Base-by-base conservation (phyloP, 2,888 invertebrate genomes). In the Hyposoter dolosus region DNA sequence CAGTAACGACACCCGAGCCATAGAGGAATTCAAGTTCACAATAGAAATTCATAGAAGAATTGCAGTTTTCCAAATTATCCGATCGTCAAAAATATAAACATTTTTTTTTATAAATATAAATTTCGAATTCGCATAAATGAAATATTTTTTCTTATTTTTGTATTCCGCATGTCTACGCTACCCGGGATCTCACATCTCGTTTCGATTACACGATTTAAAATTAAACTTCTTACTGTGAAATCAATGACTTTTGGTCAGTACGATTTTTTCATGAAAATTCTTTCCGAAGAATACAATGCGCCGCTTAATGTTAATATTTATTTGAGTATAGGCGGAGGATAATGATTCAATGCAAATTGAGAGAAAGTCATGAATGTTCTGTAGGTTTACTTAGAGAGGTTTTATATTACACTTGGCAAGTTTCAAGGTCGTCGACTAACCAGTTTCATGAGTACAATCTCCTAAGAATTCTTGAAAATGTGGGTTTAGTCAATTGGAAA, bases 291-390 rank as follows among this genome's bases (percentile, higher is more conserved):
- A 2, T 32, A 47, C 69, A 69, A 45, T 47, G 47, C 23, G 45
- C 28, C 47, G 28, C 28, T 45, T 23, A 28, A 28, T 47, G 32
- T 45, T 23, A 28, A 28, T 47, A 47, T 69, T 47, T 32, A 23
- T 47, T 69, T 28, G 28, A 69, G 9, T 28, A 17, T n/a, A 74
- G 0, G 40, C 17, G 35, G 19, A 50, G 35, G 71, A 72, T 72
- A 74, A 69, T 60, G 17, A 80, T 71, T 74, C 71, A 56, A 53
- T 74, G 72, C 72, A 53, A 74, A 74, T 74, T 74, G 53, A 74
- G 72, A 74, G 72, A 74, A 63, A 80, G 71, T 74, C 56, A 19
- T 43, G 68, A 68, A 19, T 68, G 40, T 68, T 68, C 19, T 19
- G 43, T 43, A 43, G 40, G n/a, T 56, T 74, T 40, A 40, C 50